phyloP scores from a whole-genome alignment of 2,888 invertebrate species.

The Cosmopolites sordidus region DNA sequence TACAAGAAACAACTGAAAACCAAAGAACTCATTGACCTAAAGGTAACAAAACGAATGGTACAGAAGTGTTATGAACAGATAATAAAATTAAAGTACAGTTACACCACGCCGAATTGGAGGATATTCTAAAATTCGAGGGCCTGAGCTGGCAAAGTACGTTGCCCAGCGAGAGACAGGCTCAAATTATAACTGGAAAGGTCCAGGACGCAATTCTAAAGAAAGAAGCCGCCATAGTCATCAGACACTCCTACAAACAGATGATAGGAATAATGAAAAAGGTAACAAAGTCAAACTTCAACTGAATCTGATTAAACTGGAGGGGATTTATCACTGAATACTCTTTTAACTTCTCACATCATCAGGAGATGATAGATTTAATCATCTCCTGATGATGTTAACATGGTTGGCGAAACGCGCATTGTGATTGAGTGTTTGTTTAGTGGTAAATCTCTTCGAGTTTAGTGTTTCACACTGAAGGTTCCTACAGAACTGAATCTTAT shows the following conservation, averaged over 20 bases:
- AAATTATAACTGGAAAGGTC: slow-evolving; percentile 58
- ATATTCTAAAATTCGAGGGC: slow-evolving; percentile 52
- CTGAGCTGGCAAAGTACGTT: slow-evolving; percentile 32
- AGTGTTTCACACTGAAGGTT: too few relatives aligned
- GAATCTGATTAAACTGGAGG: too few relatives aligned
- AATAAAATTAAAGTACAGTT: slow-evolving; percentile 42
- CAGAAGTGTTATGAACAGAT: not conserved
- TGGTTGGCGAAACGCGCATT: too few relatives aligned
- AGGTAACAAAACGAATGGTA: slow-evolving; percentile 51
- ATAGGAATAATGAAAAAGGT: slow-evolving; percentile 61
- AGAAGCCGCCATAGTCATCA: slow-evolving; percentile 62
- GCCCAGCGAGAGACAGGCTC: slow-evolving; percentile 53
- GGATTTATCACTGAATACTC: too few relatives aligned
- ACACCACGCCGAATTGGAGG: slow-evolving; percentile 53
- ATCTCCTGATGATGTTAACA: too few relatives aligned
- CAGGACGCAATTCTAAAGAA: slow-evolving; percentile 61
- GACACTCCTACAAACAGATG: slow-evolving; percentile 59
- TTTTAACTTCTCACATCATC: too few relatives aligned
- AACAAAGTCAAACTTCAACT: slow-evolving; percentile 24
- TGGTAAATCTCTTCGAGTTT: too few relatives aligned
- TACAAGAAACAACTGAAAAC: slow-evolving; percentile 59
- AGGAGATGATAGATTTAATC: too few relatives aligned
- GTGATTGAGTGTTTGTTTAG: too few relatives aligned
- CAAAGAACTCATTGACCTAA: slow-evolving; percentile 55
- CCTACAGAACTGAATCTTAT: too few relatives aligned